Base-by-base conservation (phyloP, 2,888 invertebrate species). In the Leptinotarsa peninsularis region DNA sequence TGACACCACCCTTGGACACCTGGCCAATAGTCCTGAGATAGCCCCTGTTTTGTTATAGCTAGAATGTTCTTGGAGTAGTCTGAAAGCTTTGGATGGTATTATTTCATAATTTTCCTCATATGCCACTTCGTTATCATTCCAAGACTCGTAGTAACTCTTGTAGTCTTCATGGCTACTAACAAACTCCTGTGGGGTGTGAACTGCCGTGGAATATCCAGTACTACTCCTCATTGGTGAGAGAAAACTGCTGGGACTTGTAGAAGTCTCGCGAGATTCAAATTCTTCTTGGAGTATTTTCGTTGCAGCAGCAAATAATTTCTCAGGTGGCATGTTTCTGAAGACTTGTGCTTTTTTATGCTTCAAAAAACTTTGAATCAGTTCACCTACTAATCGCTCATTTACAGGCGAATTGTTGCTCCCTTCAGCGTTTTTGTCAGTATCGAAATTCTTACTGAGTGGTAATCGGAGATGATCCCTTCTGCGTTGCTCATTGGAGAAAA, bases 1-100 rank as follows among this genome's bases (percentile, higher is more conserved):
- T 82, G 91, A 92, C 76, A 91, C 88, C 63, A 92, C 91, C 73
- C 92, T 89, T 0, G 93, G 93, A 86, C 93, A 93, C 69, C 91
- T 90, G 1, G 91, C 92, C 33, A 90, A 89, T 82, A 91, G 88
- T 14, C 90, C 89, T 76, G 90, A 89, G 79, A 91, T 86, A 76
- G 85, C 86, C 49, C 86, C 86, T 4, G 85, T 81, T 80, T 84
- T 85, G 81, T 89, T 82, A 70, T 86, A 77, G 63, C 83, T 84
- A 1, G 88, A 86, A 76, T 90, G 88, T 67, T 91, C 91, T 81
- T 91, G 90, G 49, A 91, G 83, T 0, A 89, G 85, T 79, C 90
- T 90, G 82, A 92, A 91, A 1, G 91, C 90, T 81, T 91, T 90
- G 0, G 92, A 92, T 4, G 92, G 91, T 50, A 91, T 79, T 67